Conservation (phyloP, 2,113 vertebrate genomes). For the Megaptera novaeangliae region DNA sequence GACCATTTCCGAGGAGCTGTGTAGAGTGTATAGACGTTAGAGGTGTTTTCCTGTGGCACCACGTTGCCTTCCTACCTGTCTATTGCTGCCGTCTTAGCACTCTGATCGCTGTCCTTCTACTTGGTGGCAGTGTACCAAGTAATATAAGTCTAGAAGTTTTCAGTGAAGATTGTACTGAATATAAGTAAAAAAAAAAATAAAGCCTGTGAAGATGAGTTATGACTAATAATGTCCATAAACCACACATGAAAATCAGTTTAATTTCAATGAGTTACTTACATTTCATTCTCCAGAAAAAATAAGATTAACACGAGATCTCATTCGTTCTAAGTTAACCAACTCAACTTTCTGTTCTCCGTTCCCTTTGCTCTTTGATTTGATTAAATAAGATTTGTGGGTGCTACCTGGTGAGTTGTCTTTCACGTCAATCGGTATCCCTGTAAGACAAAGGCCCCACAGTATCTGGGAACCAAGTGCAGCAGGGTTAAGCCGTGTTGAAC, state of each 20-base stretch:
- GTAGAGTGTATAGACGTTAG: not conserved
- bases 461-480: not conserved
- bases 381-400: not conserved
- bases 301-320: not conserved
- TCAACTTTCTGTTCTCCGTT: not conserved
- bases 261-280: not conserved
- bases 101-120: not conserved
- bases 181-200: not conserved
- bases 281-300: conserved; percentile 16
- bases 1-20: not conserved
- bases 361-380: not conserved
- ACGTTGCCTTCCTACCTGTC: not conserved
- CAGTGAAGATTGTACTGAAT: not conserved
- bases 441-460: not conserved
- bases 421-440: not conserved
- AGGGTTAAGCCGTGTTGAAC: fast-evolving
- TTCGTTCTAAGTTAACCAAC: not conserved
- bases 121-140: not conserved
- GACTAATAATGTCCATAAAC: not conserved
- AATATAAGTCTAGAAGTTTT: not conserved
- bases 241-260: not conserved
- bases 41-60: not conserved
- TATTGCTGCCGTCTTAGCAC: not conserved
- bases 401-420: not conserved
- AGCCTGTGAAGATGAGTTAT: not conserved